Base-by-base conservation (phyloP, 2,113 vertebrate species). In the Tringa solitaria region DNA sequence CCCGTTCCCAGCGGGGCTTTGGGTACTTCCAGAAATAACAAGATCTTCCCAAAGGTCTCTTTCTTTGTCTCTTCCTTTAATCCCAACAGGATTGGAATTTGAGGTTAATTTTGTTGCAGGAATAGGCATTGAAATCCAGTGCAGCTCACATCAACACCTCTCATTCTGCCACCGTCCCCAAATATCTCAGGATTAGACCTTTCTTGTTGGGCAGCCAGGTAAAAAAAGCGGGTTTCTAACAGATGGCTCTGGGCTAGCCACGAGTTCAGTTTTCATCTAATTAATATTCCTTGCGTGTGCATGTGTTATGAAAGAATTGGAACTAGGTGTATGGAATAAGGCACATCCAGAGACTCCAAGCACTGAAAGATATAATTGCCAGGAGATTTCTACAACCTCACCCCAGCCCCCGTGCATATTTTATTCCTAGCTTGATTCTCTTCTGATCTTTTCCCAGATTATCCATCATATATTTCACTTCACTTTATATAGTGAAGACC, bases 1-100 rank as follows among this genome's bases (percentile, higher is more conserved):
- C 93, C 69, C 1, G 10, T 95, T 91, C 90, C 91, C 96, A 96
- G 96, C 96, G 17, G 96, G 95, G 93, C 84, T 93, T 95, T 95
- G 91, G 91, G 92, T 92, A 95, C 90, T 96, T 96, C 89, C 95
- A 97, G 96, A 96, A 97, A 96, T 95, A 92, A 96, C 95, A 95
- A 96, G 94, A 96, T 96, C 95, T 95, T 94, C 92, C 90, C 86
- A 94, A 95, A 95, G 91, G 93, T 96, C 95, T 93, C 78, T 92
- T 95, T 91, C 95, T 96, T 96, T 96, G 96, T 95, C 84, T 94
- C 85, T 64, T 95, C 74, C 88, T 94, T 96, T 96, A 95, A 95
- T 95, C 95, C 81, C 81, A 84, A 93, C 51, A 90, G 86, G 80
- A 95, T 0, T 93, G 96, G 95, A 95, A 93, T 95, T 92, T 24